Evolutionary conservation across 2,888 invertebrate species (phyloP), one percentile per base, ranked within the genome.

Genomic region (Norana najaformis): DNA sequence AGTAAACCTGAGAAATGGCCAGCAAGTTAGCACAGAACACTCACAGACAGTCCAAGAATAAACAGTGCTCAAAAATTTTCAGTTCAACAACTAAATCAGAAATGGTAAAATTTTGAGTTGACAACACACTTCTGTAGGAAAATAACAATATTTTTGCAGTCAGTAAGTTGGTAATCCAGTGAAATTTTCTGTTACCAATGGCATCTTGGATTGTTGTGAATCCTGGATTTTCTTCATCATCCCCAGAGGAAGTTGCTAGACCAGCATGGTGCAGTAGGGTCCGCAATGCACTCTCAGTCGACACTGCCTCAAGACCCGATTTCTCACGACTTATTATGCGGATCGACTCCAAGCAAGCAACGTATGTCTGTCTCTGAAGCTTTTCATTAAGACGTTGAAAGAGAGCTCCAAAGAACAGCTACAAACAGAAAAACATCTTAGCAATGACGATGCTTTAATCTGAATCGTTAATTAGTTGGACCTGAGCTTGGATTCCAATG

Each of bases 241-340:
- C 90, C 35, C 18, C 23, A 69, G 30, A 11, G 20, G 35, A 53
- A 14, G 39, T 39, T 36, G 82, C 92, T 23, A 94, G 93, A 14
- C 94, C 94, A 5, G 94, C 93, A 90, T 94, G 93, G 39, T 92
- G 92, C 91, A 94, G 93, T 13, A 94, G 92, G 30, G 93, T 92
- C 85, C 91, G 92, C 20, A 94, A 91, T 18, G 93, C 92, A 69
- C 91, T 92, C 35, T 93, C 94, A n/a, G 93, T 92, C 30, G 93
- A 92, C 92, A 94, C 92, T 23, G 92, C 91, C 82, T 93, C 94
- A 83, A 94, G 92, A 89, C 93, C 93, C n/a, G 92, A 91, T 91
- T 94, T 94, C 91, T 94, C 94, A 11, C 94, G 93, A 89, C 94
- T 94, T 89, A 94, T 92, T 88, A 94, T 93, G 88, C 94, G 92